Base-by-base conservation (phyloP, 2,888 invertebrate genomes). In the Dascillus cervinus region DNA sequence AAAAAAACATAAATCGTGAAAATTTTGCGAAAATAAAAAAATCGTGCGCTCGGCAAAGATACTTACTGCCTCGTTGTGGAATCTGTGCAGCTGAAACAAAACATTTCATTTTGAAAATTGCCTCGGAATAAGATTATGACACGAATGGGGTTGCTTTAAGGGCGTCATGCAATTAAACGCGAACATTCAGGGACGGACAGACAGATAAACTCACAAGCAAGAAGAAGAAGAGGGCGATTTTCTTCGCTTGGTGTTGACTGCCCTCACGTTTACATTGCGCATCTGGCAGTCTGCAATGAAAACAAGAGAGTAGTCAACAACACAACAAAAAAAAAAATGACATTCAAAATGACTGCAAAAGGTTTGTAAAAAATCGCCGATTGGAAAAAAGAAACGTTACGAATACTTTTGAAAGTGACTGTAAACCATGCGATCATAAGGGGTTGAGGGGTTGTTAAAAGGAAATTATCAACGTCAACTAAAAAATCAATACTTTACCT, bases 61-160 rank as follows among this genome's bases (percentile, higher is more conserved):
- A 83, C 85, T 84, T 72, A 85, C 85, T 83, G 79, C 82, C 84
- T 75, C 84, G 82, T 75, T 84, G 84, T 64, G 84, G 84, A 65
- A 85, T 84, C 80, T 85, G 84, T 68, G 84, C 84, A 79, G 84
- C 84, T 84, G 80, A 53, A 82, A 79, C 73, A 74, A 72, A 72
- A 32, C 27, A 35, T 17, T 6, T 17, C 17, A 17, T 17, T 17
- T 17, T 17, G 4, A 17, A 8, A 17, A n/a, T n/a, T n/a, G n/a
- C n/a, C n/a, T n/a, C n/a, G n/a, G n/a, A n/a, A n/a, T n/a, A n/a
- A n/a, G n/a, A 17, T 6, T 17, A 17, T 6, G 4, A 17, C 41
- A 41, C 38, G 41, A 37, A 38, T 35, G 31, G 35, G 32, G 37
- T 29, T 34, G 38, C n/a, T n/a, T n/a, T n/a, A n/a, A n/a, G n/a